Conservation (phyloP, 92 coral and sea anemone genomes). For the Porites divaricata region DNA sequence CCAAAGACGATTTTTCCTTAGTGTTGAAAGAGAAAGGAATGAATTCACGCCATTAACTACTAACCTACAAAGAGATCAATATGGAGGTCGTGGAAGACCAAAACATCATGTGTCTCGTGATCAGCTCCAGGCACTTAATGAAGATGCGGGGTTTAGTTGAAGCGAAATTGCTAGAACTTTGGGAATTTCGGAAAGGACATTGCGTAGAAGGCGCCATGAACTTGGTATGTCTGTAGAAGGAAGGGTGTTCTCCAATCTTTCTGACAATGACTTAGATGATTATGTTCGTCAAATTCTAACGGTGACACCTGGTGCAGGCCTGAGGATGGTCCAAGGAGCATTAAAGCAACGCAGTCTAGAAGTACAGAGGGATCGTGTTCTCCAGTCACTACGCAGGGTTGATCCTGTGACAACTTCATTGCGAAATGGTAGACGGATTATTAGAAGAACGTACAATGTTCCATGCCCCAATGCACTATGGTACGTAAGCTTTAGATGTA, state of each 20-base stretch:
- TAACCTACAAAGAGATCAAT: slow-evolving; percentile 3
- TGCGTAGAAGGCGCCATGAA: slow-evolving; percentile 52
- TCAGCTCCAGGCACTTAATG: slow-evolving; percentile 46
- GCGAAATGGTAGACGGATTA: slow-evolving; percentile 56
- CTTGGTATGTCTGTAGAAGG: slow-evolving; percentile 55
- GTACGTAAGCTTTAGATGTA: slow-evolving; percentile 25
- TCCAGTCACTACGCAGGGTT: slow-evolving; percentile 59
- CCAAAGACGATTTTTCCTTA: slow-evolving; percentile 45
- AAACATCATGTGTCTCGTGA: slow-evolving; percentile 33
- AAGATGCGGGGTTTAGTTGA: slow-evolving; percentile 45
- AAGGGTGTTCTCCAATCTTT: slow-evolving; percentile 39
- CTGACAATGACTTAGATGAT: slow-evolving; percentile 44
- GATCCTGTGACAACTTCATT: slow-evolving; percentile 62
- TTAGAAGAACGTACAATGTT: slow-evolving; percentile 59
- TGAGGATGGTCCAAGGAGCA: slow-evolving; percentile 68
- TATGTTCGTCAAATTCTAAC: too few relatives aligned
- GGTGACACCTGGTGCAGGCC: slow-evolving; percentile 44
- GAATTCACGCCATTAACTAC: slow-evolving; percentile 5
- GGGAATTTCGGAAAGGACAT: slow-evolving; percentile 56
- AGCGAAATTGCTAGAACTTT: slow-evolving; percentile 53
- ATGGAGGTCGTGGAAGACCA: slow-evolving; percentile 27
- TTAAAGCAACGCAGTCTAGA: slow-evolving; percentile 30
- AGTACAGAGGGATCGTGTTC: slow-evolving; percentile 54
- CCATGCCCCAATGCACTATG: slow-evolving; percentile 67
- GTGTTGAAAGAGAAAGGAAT: slow-evolving; percentile 38